Base-by-base conservation (phyloP, 2,113 vertebrate genomes). In the Meriones unguiculatus region DNA sequence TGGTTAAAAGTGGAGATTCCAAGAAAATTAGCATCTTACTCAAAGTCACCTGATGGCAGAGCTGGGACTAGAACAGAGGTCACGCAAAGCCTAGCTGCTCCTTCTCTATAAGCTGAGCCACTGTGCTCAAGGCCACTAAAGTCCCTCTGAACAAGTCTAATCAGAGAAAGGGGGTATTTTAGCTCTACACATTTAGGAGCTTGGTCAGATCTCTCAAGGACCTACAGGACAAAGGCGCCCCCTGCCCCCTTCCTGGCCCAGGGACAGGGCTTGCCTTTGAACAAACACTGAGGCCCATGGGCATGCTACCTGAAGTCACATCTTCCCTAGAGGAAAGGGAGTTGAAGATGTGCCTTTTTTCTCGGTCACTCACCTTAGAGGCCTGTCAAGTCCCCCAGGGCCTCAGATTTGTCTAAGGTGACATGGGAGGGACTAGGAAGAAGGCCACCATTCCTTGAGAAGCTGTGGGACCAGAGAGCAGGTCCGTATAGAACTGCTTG, bases 311-410 rank as follows among this genome's bases (percentile, higher is more conserved):
- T 52, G 0, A 1, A 86, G 30, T 3, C 65, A 69, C 38, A 14
- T 24, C n/a, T 89, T 41, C 85, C 90, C 38, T 84, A 95, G 76
- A 41, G 25, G 46, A 95, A 28, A 92, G 59, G 65, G 70, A 95
- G 52, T 87, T 72, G 0, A 80, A 46, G 59, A 73, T 12, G 46
- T 57, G 17, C 65, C 85, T 82, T 90, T 32, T 95, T 64, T 81
- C 76, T 87, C 18, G 0, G 72, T 89, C 93, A 96, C 93, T 97
- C 93, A 95, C 93, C 52, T 95, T 67, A 5, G 20, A 96, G 32
- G 25, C 46, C 25, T 78, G 35, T 89, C 97, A 93, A 89, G 81
- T 90, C 76, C 57, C 89, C 82, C 77, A 0, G 9, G 80, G 88
- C 80, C 59, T 88, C 22, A 17, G 82, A 96, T 93, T 95, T 89